Conservation (phyloP, 1,140 invertebrate species). For the Nylanderia fulva region DNA sequence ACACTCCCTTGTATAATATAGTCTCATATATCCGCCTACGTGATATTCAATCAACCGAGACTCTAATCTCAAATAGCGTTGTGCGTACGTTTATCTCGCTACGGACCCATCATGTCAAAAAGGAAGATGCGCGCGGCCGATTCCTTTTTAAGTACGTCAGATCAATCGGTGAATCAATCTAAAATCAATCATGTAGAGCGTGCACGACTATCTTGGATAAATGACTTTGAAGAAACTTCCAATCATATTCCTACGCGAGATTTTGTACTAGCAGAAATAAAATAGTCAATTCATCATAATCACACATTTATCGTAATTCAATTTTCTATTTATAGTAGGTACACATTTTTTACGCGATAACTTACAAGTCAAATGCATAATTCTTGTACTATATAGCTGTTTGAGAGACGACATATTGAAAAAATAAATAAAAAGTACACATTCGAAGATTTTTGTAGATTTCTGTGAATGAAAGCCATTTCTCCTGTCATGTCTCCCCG, state of each 20-base stretch:
- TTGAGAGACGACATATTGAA: neutral
- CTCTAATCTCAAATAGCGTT: conserved; percentile 48
- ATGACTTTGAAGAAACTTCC: conserved; percentile 45
- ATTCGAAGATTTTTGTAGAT: neutral
- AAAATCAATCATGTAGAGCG: conserved; percentile 60
- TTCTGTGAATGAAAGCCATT: conserved; percentile 32
- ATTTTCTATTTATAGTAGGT: neutral
- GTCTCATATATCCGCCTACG: conserved; percentile 19
- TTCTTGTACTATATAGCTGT: neutral
- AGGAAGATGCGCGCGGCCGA: conserved; percentile 9
- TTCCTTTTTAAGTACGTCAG: conserved; percentile 13
- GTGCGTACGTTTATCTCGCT: neutral
- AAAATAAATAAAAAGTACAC: neutral
- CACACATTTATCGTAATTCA: neutral
- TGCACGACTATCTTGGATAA: neutral
- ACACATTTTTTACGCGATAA: neutral
- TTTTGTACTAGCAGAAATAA: neutral
- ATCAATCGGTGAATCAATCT: conserved; percentile 62
- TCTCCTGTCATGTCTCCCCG: conserved; percentile 49
- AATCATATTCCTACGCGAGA: conserved; percentile 11
- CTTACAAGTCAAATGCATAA: neutral
- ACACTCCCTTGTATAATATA: conserved; percentile 11
- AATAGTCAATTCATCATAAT: neutral
- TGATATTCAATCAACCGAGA: conserved; percentile 35
- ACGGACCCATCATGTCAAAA: conserved; percentile 9